These are phyloP conservation scores for Leptinotarsa juncta DNA, from an alignment of 2,888 invertebrate genomes.

Conservation along the genomic window DNA sequence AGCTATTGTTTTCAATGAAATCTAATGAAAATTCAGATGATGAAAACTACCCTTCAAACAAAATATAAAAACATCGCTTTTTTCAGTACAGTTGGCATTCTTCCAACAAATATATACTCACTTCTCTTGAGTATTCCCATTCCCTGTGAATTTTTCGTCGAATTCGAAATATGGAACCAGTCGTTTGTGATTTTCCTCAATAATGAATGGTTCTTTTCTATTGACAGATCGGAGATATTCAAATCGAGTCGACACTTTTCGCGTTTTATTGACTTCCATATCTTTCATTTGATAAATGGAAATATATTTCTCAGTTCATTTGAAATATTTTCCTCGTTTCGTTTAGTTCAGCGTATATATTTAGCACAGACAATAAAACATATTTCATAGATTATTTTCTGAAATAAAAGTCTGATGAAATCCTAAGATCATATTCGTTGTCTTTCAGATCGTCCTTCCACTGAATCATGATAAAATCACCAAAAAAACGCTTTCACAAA, in stretches of 20 bases:
- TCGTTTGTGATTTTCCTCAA: background rate
- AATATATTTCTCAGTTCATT: background rate
- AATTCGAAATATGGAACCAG: background rate
- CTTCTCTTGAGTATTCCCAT: background rate
- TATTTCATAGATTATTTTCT: no score
- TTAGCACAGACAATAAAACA: no score
- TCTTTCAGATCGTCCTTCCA: no score
- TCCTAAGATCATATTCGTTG: no score
- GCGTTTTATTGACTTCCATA: background rate
- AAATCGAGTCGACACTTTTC: background rate
- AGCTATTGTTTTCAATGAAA: no score
- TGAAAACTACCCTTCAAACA: no score
- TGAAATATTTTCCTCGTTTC: background rate
- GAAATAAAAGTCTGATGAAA: no score
- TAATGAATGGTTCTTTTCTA: background rate
- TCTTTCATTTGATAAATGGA: background rate
- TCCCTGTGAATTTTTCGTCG: background rate
- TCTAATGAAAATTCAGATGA: no score
- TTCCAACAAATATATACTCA: background rate
- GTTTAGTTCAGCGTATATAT: background rate
- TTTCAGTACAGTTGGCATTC: background rate
- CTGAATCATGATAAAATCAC: no score
- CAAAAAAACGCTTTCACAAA: no score
- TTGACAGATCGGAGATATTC: background rate
- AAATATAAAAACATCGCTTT: background rate